These are phyloP conservation scores for Hecatera dysodea DNA, from an alignment of 2,888 invertebrate genomes.

Conservation along the genomic window DNA sequence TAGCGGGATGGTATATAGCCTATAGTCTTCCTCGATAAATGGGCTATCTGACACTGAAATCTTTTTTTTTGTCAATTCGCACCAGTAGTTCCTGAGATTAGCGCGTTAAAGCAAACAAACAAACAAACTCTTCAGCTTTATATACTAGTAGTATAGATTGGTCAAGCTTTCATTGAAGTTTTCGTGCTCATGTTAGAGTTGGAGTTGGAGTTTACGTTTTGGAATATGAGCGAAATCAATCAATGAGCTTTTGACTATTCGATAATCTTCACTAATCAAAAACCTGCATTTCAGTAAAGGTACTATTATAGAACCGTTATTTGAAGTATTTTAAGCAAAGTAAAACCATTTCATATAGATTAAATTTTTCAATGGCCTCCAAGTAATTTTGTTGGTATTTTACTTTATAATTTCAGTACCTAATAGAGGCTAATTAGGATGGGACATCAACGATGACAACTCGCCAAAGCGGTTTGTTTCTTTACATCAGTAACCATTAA, in stretches of 20 bases:
- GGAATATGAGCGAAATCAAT: too few species aligned
- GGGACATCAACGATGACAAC: conserved; percentile 36
- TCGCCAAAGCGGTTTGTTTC: conserved; percentile 51
- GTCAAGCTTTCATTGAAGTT: too few species aligned
- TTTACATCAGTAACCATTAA: conserved; percentile 43
- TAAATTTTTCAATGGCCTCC: background rate
- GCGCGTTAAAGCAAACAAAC: too few species aligned
- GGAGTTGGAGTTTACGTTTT: too few species aligned
- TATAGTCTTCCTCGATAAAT: too few species aligned
- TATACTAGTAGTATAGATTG: too few species aligned
- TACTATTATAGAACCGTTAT: background rate
- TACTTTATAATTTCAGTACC: conserved; percentile 44
- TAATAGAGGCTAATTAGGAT: conserved; percentile 53
- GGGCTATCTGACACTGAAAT: too few species aligned
- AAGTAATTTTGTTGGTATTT: conserved; percentile 20
- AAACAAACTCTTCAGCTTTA: too few species aligned
- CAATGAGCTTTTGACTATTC: conserved; percentile 16
- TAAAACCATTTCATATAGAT: conserved; percentile 6
- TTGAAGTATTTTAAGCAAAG: conserved; percentile 2
- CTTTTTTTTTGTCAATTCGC: too few species aligned
- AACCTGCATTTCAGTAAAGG: background rate
- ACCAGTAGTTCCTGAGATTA: too few species aligned
- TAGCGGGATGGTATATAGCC: too few species aligned
- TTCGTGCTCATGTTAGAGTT: too few species aligned
- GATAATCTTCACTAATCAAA: conserved; percentile 17